A percentile compares a stretch with the other conserved stretches of the same genome.
Conservation (phyloP, 2,888 invertebrate genomes). For the Myopa testacea region DNA sequence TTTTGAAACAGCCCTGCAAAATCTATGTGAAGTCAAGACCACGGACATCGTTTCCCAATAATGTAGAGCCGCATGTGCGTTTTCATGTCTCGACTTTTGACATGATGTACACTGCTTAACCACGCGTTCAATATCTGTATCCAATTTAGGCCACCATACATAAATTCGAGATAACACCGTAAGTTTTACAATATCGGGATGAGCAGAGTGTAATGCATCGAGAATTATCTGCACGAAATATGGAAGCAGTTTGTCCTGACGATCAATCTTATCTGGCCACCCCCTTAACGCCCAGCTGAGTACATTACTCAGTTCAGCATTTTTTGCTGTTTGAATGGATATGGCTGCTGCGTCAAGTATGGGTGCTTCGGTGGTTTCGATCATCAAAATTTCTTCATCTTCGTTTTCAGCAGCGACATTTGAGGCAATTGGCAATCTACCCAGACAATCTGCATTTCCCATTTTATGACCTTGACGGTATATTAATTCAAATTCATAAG, state of each 20-base stretch:
- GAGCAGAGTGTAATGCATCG: background rate
- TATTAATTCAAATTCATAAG: background rate
- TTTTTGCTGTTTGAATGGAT: conserved; percentile 33
- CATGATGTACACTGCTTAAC: conserved; percentile 32
- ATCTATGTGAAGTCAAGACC: conserved; percentile 35
- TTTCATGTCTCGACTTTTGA: conserved; percentile 29
- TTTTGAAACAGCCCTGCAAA: conserved; percentile 36
- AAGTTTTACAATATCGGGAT: conserved; percentile 32
- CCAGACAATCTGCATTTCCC: conserved; percentile 36
- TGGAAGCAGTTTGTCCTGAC: conserved; percentile 30
- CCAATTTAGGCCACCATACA: conserved; percentile 40
- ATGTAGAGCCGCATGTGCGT: conserved; percentile 19
- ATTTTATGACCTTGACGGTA: conserved; percentile 35
- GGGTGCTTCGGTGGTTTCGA: conserved; percentile 33
- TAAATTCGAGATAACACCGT: conserved; percentile 35
- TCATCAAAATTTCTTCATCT: conserved; percentile 39
- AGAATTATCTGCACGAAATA: conserved; percentile 16
- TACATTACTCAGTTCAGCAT: conserved; percentile 35
- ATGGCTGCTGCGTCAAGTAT: conserved; percentile 30
- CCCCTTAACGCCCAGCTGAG: conserved; percentile 46
- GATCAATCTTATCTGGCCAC: conserved; percentile 40
- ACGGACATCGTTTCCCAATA: conserved; percentile 23
- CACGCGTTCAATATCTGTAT: conserved; percentile 27
- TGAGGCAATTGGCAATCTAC: conserved; percentile 24
- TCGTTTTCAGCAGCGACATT: background rate